Conservation (phyloP, 2,113 vertebrate species). For the Eretmochelys imbricata region DNA sequence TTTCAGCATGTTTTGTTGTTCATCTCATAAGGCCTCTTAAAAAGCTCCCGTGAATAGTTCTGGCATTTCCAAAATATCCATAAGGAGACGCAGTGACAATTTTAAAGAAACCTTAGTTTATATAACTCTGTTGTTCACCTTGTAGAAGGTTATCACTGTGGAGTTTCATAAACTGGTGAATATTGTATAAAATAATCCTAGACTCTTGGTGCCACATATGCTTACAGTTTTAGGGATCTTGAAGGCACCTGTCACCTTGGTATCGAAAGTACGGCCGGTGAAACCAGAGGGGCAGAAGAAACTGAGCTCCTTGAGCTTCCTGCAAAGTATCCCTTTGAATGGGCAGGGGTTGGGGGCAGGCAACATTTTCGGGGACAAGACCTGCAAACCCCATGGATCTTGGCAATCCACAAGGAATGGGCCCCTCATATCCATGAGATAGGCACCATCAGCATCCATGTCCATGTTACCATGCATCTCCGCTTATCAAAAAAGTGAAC, state of each 20-base stretch:
- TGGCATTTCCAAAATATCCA: constrained; percentile 38
- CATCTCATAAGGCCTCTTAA: constrained; percentile 2
- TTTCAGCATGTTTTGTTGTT: constrained; percentile 38
- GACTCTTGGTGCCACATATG: not conserved
- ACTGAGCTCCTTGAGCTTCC: accelerated
- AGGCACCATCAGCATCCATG: accelerated
- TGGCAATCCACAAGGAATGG: not conserved
- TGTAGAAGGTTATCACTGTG: not conserved
- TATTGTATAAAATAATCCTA: not conserved
- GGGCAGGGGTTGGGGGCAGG: accelerated
- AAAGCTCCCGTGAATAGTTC: constrained; percentile 1
- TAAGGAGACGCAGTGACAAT: not conserved
- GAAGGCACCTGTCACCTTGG: accelerated
- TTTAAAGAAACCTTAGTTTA: constrained; percentile 40
- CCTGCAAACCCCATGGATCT: not conserved
- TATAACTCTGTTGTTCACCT: constrained; percentile 28
- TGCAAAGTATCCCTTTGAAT: not conserved
- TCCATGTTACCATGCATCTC: not conserved
- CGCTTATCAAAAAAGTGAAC: not conserved
- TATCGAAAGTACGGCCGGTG: not conserved
- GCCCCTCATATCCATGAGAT: not conserved
- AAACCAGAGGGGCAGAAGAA: not conserved
- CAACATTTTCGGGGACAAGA: not conserved
- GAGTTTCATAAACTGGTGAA: constrained; percentile 2
- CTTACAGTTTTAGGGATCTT: not conserved